These are phyloP conservation scores for Eretmochelys imbricata DNA, from an alignment of 2,113 vertebrate species.

Conservation along the genomic window DNA sequence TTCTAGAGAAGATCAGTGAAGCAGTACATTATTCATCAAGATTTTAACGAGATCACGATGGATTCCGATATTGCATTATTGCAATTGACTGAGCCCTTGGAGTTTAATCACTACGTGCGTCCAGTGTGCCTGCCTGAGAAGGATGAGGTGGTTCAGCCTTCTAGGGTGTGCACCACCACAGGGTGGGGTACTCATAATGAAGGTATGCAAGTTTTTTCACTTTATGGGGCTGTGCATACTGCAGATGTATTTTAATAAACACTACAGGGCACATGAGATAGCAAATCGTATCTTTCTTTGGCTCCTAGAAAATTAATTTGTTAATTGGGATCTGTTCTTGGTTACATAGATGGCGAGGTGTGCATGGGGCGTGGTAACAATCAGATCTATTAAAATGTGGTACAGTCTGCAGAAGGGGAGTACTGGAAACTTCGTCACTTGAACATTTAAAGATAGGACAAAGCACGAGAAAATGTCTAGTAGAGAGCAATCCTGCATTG, in stretches of 20 bases:
- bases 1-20: constrained; percentile 65
- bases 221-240: fast-evolving
- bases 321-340: background rate
- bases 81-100: constrained; percentile 24
- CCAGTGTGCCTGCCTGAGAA: constrained; percentile 52
- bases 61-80: constrained; percentile 62
- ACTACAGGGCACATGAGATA: background rate
- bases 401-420: background rate
- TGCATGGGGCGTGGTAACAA: background rate
- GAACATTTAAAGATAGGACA: background rate
- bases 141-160: constrained; percentile 34
- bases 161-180: constrained; percentile 28
- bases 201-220: constrained; percentile 22
- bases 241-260: background rate
- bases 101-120: constrained; percentile 31
- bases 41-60: constrained; percentile 45
- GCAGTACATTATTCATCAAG: constrained; percentile 42
- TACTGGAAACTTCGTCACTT: background rate
- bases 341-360: too few species aligned
- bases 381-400: background rate
- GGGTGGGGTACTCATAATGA: constrained; percentile 46
- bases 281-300: background rate
- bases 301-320: background rate
- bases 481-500: background rate
- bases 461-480: background rate